Base-by-base conservation (phyloP, 2,797 vertebrate genomes). In the Sebastes paucispinis region DNA sequence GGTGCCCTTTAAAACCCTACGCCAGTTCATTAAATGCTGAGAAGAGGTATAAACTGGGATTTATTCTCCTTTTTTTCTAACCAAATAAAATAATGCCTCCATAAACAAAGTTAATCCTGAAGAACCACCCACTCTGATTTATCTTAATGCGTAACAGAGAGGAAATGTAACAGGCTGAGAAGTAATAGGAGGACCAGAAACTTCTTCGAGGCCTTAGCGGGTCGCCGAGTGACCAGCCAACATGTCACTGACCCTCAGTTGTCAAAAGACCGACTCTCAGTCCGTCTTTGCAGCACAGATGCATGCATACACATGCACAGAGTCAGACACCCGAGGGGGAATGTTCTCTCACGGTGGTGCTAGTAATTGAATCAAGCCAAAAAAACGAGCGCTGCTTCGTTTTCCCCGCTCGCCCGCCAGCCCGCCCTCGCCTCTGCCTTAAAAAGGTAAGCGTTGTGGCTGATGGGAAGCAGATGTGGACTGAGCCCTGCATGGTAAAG, bases 291-390 rank as follows among this genome's bases (percentile, higher is more conserved):
- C 76, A 69, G 67, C 79, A 73, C 74, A 85, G 84, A 80, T 65
- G 59, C 82, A 84, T 81, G 66, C 82, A 86, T 81, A 78, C 88
- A 75, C 47, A 87, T 73, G 77, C 74, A 78, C 43, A 71, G 64
- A 84, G 79, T 62, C 36, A 82, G 85, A 92, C 90, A 90, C 86
- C 85, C 81, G 76, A 90, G 87, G 92, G 87, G 84, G 81, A 90
- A 87, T 87, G 89, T 88, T 89, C 96, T 94, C 95, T 95, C 73
- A 32, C 95, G 83, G 92, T 92, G 94, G 93, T 95, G 95, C 95
- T 93, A 93, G 95, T 97, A 97, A 97, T 97, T 96, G 96, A 97
- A 97, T 97, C 96, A 97, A 96, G 95, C 95, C 94, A 96, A 95
- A 96, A 95, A 96, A 96, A 92, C 90, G 94, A 96, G 91, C 63